phyloP scores from a whole-genome alignment of 2,888 invertebrate species.

The Cylloceria caligata region DNA sequence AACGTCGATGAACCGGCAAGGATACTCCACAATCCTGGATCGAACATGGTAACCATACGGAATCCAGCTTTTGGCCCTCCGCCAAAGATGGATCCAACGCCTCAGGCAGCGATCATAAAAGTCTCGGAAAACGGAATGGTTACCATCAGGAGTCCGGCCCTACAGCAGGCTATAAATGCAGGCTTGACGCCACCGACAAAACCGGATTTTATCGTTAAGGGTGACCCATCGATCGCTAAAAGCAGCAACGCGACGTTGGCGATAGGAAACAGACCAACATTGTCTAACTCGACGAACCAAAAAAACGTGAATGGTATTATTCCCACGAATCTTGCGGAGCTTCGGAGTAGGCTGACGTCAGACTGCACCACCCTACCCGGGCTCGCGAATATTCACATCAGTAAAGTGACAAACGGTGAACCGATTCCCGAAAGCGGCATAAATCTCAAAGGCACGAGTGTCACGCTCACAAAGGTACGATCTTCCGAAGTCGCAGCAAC shows the following conservation, averaged over 20 bases:
- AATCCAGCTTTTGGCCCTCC: slow-evolving; percentile 92
- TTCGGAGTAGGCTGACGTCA: slow-evolving; percentile 77
- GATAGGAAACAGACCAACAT: slow-evolving; percentile 62
- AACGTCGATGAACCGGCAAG: slow-evolving; percentile 82
- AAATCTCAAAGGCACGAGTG: slow-evolving; percentile 82
- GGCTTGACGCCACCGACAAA: slow-evolving; percentile 82
- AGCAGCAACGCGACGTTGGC: slow-evolving; percentile 51
- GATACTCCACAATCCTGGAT: slow-evolving; percentile 84
- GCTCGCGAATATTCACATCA: slow-evolving; percentile 83
- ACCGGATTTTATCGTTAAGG: slow-evolving; percentile 83
- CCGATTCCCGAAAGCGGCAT: slow-evolving; percentile 83
- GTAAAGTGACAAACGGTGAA: slow-evolving; percentile 82
- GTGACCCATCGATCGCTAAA: slow-evolving; percentile 71
- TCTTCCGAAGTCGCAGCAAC: slow-evolving; percentile 60
- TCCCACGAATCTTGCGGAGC: slow-evolving; percentile 79
- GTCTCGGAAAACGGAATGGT: slow-evolving; percentile 92
- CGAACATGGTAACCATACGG: slow-evolving; percentile 91
- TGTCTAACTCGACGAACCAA: slow-evolving; percentile 63
- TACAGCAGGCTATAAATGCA: slow-evolving; percentile 85
- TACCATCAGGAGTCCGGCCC: slow-evolving; percentile 91
- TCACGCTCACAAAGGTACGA: slow-evolving; percentile 82
- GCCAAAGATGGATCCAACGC: slow-evolving; percentile 83
- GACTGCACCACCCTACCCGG: slow-evolving; percentile 79
- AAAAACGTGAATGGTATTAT: slow-evolving; percentile 78
- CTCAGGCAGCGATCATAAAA: slow-evolving; percentile 89